Evolutionary conservation across 2,113 vertebrate genomes (phyloP).

Genomic region (Nibea albiflora): DNA sequence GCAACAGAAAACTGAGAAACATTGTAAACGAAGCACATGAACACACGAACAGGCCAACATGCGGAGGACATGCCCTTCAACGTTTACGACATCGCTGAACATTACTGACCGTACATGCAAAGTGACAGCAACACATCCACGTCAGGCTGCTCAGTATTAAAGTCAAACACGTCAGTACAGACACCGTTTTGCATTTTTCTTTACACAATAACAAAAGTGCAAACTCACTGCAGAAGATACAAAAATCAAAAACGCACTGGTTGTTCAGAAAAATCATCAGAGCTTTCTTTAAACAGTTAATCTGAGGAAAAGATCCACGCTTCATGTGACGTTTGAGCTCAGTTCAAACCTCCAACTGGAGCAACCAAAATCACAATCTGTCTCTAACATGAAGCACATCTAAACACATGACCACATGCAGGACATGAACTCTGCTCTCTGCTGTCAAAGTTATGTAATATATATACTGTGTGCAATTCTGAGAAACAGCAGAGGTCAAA

Average conservation of each 20-base stretch:
- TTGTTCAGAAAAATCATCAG: not conserved
- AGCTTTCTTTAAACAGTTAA: not conserved
- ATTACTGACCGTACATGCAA: not conserved
- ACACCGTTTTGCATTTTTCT: not conserved
- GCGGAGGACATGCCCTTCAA: not conserved
- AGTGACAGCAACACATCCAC: not conserved
- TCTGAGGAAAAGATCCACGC: no score
- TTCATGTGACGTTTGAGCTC: no score
- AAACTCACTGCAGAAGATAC: not conserved
- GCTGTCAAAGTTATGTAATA: no score
- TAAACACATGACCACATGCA: no score
- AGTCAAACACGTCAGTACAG: not conserved
- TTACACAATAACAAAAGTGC: not conserved
- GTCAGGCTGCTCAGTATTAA: not conserved
- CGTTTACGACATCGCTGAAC: not conserved
- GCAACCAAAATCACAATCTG: no score
- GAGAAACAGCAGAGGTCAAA: no score
- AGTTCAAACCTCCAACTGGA: no score
- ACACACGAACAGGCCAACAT: constrained; percentile 3
- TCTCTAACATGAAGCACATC: no score
- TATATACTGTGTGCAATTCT: no score
- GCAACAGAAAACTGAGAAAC: not conserved
- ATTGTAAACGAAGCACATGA: constrained; percentile 33
- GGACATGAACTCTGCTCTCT: no score
- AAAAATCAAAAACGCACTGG: no score